These are phyloP conservation scores for Melanotaenia pygmaea DNA, from an alignment of 2,797 vertebrate genomes.

Conservation along the genomic window DNA sequence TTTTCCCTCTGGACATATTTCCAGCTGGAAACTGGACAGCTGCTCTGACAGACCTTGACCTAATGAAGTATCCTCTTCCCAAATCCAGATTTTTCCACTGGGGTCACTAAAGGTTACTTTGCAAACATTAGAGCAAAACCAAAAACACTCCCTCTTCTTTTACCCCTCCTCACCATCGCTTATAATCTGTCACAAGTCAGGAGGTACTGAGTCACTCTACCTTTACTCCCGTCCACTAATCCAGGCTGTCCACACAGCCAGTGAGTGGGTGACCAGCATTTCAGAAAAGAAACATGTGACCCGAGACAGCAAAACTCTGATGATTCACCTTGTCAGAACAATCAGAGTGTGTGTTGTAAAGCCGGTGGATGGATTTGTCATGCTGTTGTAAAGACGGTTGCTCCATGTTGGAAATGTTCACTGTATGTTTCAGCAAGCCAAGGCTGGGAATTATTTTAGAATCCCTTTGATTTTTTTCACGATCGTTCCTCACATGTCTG, in stretches of 20 bases:
- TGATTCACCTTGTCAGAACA: slow-evolving; percentile 57
- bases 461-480: too few species aligned
- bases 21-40: slow-evolving; percentile 44
- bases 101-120: slow-evolving; percentile 39
- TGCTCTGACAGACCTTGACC: slow-evolving; percentile 32
- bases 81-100: slow-evolving; percentile 65
- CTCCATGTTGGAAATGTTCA: slow-evolving; percentile 17
- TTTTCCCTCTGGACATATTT: not conserved
- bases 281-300: slow-evolving; percentile 33
- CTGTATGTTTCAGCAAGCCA: too few species aligned
- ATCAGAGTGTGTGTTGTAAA: slow-evolving; percentile 11
- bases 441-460: too few species aligned
- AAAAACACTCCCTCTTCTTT: not conserved
- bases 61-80: slow-evolving; percentile 10
- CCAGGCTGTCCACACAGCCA: slow-evolving; percentile 42
- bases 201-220: slow-evolving; percentile 62
- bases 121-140: slow-evolving; percentile 2
- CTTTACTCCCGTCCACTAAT: slow-evolving; percentile 47
- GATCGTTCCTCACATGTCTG: too few species aligned
- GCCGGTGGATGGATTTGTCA: slow-evolving; percentile 13
- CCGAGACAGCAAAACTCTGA: slow-evolving; percentile 20
- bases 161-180: slow-evolving; percentile 9
- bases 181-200: slow-evolving; percentile 36
- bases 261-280: slow-evolving; percentile 39
- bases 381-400: slow-evolving; percentile 1